A percentile compares a stretch with the other conserved stretches of the same genome.
phyloP scores from a whole-genome alignment of 2,797 vertebrate species.

The Artibeus lituratus region DNA sequence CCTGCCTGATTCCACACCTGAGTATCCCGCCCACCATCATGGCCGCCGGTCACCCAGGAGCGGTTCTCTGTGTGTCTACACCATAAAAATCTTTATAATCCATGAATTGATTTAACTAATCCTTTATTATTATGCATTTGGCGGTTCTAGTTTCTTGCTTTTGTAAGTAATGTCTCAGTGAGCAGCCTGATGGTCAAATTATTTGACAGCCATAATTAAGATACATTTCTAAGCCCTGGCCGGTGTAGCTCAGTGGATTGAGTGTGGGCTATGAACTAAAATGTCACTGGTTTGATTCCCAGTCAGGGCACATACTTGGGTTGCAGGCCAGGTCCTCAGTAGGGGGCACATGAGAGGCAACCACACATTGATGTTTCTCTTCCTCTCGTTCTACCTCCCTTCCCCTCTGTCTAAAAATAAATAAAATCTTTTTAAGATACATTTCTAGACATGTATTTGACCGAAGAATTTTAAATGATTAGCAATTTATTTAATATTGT shows the following conservation, averaged over 20 bases:
- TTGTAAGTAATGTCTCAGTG: not conserved
- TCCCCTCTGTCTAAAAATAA: too few species aligned
- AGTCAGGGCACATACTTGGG: too few species aligned
- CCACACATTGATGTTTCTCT: too few species aligned
- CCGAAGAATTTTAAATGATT: not conserved
- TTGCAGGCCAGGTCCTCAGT: too few species aligned
- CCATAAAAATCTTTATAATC: not conserved
- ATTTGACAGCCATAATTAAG: not conserved
- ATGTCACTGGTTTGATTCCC: too few species aligned
- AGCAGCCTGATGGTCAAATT: not conserved
- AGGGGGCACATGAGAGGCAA: too few species aligned
- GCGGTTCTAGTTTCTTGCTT: not conserved
- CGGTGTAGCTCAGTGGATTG: too few species aligned
- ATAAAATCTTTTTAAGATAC: not conserved
- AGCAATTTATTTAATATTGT: not conserved
- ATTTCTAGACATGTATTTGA: not conserved
- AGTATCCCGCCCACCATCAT: not conserved
- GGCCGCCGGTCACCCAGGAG: not conserved
- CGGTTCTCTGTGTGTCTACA: not conserved
- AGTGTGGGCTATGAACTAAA: too few species aligned
- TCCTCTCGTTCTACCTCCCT: too few species aligned
- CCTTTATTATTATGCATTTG: not conserved
- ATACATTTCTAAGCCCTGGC: not conserved
- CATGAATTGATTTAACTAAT: not conserved
- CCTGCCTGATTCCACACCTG: not conserved